Evolutionary conservation across 2,797 vertebrate genomes (phyloP), one percentile per base, ranked within the genome.

Genomic region (Podarcis lilfordi): DNA sequence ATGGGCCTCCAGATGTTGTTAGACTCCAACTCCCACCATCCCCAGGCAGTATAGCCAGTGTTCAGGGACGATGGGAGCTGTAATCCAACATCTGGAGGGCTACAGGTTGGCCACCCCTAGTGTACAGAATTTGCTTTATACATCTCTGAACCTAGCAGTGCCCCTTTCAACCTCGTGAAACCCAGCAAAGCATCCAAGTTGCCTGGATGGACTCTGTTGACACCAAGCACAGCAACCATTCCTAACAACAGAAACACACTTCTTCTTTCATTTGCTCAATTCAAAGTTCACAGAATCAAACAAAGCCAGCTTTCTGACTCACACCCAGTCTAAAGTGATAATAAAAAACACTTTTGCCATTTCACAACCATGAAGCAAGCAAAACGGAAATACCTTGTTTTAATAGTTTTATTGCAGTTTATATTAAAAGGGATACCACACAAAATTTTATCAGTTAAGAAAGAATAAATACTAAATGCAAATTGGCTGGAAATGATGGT

Each of bases 241-340:
- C 21, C 61, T 2, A 7, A 64, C 19, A 64, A 94, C 93, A 94
- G 95, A 64, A 96, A 96, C 91, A 91, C 93, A 96, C 92, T 89
- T 66, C 88, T 93, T 92, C 90, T 84, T 93, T 75, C 89, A 86
- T 25, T 76, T 11, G 19, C 86, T 93, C 90, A 92, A 89, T 92
- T 88, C 84, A 90, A 85, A 90, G 92, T 76, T 93, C 91, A 68
- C 74, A 89, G 59, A 77, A 64, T 85, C 91, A 91, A 92, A 90
- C 93, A 94, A 94, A 95, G 91, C 93, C 93, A 95, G 80, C 90
- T 93, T 86, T 90, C 59, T 96, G 95, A 95, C 86, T 95, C 94
- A 95, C 85, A 78, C 85, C 77, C 93, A 8, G 91, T 91, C 93
- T 91, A 95, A 61, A 91, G 92, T 85, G 93, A 84, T 35, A 84